Evolutionary conservation across 2,113 vertebrate genomes (phyloP), one percentile per base, ranked within the genome.

Genomic region (Lonchura striata): DNA sequence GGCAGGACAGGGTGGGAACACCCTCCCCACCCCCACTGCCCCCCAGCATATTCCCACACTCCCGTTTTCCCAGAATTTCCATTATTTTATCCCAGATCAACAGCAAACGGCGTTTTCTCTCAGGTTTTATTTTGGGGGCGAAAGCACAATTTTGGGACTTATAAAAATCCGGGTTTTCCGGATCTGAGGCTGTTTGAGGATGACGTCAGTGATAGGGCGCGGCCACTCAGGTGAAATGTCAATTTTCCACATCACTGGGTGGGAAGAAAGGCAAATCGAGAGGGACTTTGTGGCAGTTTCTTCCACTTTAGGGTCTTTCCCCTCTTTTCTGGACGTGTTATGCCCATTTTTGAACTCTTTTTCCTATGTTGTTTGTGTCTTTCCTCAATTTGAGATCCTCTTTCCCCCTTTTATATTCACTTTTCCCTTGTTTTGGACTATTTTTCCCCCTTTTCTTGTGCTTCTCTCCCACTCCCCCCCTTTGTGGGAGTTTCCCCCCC

Each of bases 221-320:
- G 8, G 80, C 37, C 8, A 18, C 37, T 3, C 66, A 31, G 53
- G 31, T 44, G 42, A 85, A 66, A 66, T 49, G 70, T 57, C 52
- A n/a, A 75, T 75, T 85, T 85, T 85, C 70, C 60, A 49, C 71
- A 68, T 68, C 61, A 76, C 71, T 86, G 71, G 10, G 14, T 66
- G 21, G 31, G 10, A 41, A 47, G 35, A 80, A 54, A 68, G 35
- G 19, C 4, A 19, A 68, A 28, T 46, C 11, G 5, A 54, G 28
- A 15, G 39, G 17, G 11, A 37, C 15, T 54, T 46, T 3, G 14
- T 30, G 22, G 68, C 22, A 33, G 3, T 44, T 72, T 64, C 15
- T 41, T 18, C n/a, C 23, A 11, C 0, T 25, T 54, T 22, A 22
- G 21, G 20, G 3, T 6, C 3, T 21, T 24, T 31, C 4, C 2